Evolutionary conservation across 2,888 invertebrate genomes (phyloP).

Genomic region (Euphydryas editha): DNA sequence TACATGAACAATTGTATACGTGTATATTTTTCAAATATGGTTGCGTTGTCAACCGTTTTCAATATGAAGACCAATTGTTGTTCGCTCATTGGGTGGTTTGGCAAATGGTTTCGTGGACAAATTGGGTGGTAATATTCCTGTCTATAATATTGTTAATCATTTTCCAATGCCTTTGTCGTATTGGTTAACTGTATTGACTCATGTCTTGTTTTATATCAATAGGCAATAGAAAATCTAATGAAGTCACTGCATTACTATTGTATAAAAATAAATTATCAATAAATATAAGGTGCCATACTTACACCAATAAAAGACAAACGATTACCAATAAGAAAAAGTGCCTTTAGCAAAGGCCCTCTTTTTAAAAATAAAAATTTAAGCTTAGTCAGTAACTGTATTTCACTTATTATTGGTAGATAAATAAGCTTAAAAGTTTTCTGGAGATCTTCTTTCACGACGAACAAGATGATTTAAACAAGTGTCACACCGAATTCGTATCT

Average conservation of each 20-base stretch:
- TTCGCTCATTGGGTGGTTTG: conserved; percentile 62
- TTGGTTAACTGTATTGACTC: conserved; percentile 20
- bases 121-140: conserved; percentile 54
- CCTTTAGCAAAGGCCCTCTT: no score
- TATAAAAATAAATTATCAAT: background rate
- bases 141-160: conserved; percentile 37
- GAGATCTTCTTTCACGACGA: no score
- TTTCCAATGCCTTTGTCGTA: conserved; percentile 22
- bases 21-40: conserved; percentile 26
- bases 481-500: no score
- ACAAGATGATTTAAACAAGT: no score
- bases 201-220: conserved; percentile 22
- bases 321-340: no score
- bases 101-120: conserved; percentile 68
- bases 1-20: background rate
- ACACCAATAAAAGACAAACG: no score
- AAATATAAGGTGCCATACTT: no score
- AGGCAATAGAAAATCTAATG: background rate
- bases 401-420: no score
- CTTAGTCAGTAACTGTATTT: no score
- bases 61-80: conserved; percentile 53
- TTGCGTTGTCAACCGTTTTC: conserved; percentile 39
- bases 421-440: no score
- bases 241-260: background rate
- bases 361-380: no score